phyloP scores from a whole-genome alignment of 2,888 invertebrate genomes.

The Polyommatus icarus region DNA sequence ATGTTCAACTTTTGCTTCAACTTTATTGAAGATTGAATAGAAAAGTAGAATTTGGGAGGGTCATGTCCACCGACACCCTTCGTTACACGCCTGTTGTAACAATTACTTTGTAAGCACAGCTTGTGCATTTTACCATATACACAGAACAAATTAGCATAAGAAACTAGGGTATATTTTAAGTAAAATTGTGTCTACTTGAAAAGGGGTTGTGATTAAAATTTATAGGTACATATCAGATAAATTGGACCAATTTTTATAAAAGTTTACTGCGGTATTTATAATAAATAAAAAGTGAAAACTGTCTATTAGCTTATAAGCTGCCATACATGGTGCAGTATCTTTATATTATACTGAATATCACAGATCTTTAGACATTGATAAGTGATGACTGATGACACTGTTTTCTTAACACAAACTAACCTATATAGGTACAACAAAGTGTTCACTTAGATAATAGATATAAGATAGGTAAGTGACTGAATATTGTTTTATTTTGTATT shows the following conservation, averaged over 20 bases:
- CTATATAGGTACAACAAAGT: not conserved
- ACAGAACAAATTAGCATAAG: slow-evolving; percentile 2
- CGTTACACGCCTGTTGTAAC: not conserved
- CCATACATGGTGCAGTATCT: not conserved
- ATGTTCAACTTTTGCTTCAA: not conserved
- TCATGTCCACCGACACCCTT: not conserved
- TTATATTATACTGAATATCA: not conserved
- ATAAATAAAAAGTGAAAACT: not conserved
- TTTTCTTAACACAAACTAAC: not conserved
- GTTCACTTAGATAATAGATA: not conserved
- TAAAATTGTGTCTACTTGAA: not conserved
- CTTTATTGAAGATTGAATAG: not conserved
- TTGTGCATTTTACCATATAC: slow-evolving; percentile 6
- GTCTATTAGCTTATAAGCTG: not conserved
- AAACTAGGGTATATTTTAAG: not conserved
- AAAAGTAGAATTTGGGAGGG: too few relatives aligned
- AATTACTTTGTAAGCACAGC: not conserved
- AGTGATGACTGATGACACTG: too few relatives aligned
- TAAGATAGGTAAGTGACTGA: slow-evolving; percentile 16
- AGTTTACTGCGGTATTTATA: not conserved
- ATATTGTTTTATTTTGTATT: not conserved
- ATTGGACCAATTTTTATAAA: slow-evolving; percentile 44
- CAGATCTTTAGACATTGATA: not conserved
- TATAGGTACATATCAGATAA: not conserved
- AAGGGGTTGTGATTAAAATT: slow-evolving; percentile 14